Evolutionary conservation across 1,140 invertebrate species (phyloP).

Genomic region (Dinoponera quadriceps): DNA sequence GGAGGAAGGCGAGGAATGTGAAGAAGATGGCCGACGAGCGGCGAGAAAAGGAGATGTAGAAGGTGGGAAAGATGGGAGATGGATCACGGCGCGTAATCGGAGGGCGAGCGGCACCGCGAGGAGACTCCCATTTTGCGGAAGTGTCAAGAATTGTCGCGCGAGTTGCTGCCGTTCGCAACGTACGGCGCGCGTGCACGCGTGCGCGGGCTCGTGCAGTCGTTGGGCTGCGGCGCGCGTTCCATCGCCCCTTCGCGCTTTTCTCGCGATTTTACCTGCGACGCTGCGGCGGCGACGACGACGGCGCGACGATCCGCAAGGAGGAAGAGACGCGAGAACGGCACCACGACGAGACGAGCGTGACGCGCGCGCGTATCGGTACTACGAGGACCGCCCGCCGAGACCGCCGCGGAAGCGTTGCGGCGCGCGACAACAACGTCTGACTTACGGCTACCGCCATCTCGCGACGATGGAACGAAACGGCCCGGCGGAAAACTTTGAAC

Average conservation of each 20-base stretch:
- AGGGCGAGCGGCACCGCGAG: conserved; percentile 36
- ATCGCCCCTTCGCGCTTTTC: conserved; percentile 36
- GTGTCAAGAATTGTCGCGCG: conserved; percentile 57
- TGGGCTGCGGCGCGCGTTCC: conserved; percentile 37
- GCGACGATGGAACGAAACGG: background rate
- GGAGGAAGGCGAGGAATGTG: background rate
- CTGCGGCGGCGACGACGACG: background rate
- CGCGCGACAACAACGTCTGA: conserved; percentile 23
- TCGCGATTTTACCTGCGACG: conserved; percentile 7
- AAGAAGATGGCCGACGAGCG: too few species aligned
- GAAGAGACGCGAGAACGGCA: background rate
- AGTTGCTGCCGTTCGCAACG: conserved; percentile 12
- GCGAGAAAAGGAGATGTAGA: too few species aligned
- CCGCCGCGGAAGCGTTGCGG: background rate
- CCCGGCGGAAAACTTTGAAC: conserved; percentile 11
- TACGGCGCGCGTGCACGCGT: conserved; percentile 35
- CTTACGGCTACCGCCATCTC: conserved; percentile 59
- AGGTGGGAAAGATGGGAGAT: conserved; percentile 17
- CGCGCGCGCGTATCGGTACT: conserved; percentile 57
- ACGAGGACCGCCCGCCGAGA: conserved; percentile 19
- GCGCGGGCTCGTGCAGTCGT: conserved; percentile 28
- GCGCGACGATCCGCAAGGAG: background rate
- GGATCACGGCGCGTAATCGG: conserved; percentile 39
- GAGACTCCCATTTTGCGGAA: conserved; percentile 51
- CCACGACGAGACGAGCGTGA: conserved; percentile 48